Evolutionary conservation across 2,113 vertebrate species (phyloP).

Genomic region (Oncorhynchus masou): DNA sequence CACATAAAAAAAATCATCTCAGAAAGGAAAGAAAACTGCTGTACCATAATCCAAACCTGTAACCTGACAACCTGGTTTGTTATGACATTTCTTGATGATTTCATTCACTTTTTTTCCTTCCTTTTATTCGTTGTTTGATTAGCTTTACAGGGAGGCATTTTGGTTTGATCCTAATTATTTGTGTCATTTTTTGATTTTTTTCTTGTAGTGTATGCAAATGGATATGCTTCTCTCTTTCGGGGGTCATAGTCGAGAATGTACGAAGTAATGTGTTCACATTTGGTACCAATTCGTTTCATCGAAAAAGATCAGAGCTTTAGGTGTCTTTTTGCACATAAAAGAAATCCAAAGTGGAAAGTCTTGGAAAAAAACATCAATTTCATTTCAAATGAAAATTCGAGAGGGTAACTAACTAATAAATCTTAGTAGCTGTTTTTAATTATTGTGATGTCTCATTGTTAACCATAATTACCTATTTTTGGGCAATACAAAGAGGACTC

Average conservation of each 20-base stretch:
- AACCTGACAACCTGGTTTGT: slow-evolving; percentile 68
- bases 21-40: slow-evolving; percentile 79
- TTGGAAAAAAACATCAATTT: slow-evolving; percentile 55
- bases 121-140: slow-evolving; percentile 68
- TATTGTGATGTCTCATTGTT: slow-evolving; percentile 86
- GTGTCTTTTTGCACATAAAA: slow-evolving; percentile 67
- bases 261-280: slow-evolving; percentile 78
- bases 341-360: slow-evolving; percentile 56
- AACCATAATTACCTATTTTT: slow-evolving; percentile 97
- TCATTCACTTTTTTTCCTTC: slow-evolving; percentile 51
- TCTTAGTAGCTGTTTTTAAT: slow-evolving; percentile 84
- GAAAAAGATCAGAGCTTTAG: slow-evolving; percentile 56
- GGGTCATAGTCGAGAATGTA: slow-evolving; percentile 77
- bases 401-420: slow-evolving; percentile 79
- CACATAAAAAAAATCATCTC: slow-evolving; percentile 84
- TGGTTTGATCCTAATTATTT: slow-evolving; percentile 70
- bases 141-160: slow-evolving; percentile 54
- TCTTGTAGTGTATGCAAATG: slow-evolving; percentile 50
- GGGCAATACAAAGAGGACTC: slow-evolving; percentile 99
- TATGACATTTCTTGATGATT: slow-evolving; percentile 72
- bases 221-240: slow-evolving; percentile 53
- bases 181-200: slow-evolving; percentile 48
- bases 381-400: slow-evolving; percentile 67
- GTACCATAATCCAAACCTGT: slow-evolving; percentile 90
- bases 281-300: slow-evolving; percentile 66